Conservation (phyloP, 2,797 vertebrate species). For the Sardinella longiceps region DNA sequence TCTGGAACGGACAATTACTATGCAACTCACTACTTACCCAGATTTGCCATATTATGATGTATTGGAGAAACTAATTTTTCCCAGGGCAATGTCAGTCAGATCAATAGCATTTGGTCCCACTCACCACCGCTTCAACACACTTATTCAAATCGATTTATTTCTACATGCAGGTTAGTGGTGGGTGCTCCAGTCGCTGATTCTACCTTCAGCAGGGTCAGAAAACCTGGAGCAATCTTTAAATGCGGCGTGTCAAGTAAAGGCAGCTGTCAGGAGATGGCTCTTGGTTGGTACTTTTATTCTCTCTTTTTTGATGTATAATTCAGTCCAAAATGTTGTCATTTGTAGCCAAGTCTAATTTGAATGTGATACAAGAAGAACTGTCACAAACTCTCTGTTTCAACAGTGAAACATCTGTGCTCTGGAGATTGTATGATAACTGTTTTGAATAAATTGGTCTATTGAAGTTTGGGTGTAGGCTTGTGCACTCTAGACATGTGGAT, state of each 20-base stretch:
- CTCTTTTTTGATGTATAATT: not conserved
- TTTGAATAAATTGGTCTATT: not conserved
- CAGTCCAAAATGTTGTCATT: not conserved
- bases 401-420: too few relatives aligned
- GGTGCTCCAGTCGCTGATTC: constrained; percentile 86
- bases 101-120: not conserved
- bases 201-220: constrained; percentile 60
- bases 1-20: constrained; percentile 4
- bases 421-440: too few relatives aligned
- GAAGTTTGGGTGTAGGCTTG: not conserved
- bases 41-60: not conserved
- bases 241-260: constrained; percentile 74
- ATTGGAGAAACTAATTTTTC: not conserved
- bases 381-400: not conserved
- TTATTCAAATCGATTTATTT: constrained; percentile 20
- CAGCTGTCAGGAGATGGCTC: constrained; percentile 75
- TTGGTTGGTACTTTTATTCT: constrained; percentile 75
- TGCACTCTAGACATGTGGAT: not conserved
- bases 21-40: not conserved
- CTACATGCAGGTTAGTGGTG: constrained; percentile 80
- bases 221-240: constrained; percentile 85
- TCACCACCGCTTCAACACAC: not conserved
- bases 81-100: not conserved
- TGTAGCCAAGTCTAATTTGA: not conserved
- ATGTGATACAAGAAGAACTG: not conserved